phyloP scores from a whole-genome alignment of 2,888 invertebrate genomes.

The Ommatoiulus sabulosus region DNA sequence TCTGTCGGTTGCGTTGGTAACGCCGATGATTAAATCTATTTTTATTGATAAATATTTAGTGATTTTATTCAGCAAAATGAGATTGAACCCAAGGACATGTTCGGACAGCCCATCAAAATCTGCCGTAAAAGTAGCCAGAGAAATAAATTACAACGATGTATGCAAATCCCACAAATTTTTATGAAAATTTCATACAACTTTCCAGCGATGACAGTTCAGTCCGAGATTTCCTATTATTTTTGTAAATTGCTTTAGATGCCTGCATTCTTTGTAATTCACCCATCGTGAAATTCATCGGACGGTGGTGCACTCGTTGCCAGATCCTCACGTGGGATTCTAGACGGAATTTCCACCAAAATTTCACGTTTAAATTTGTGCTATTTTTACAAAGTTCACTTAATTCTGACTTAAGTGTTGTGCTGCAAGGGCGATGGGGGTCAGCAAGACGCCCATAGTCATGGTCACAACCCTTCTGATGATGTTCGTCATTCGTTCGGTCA shows the following conservation, averaged over 20 bases:
- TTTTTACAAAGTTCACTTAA: neutral
- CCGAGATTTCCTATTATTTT: too few relatives aligned
- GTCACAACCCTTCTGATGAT: conserved; percentile 17
- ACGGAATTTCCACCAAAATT: too few relatives aligned
- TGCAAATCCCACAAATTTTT: too few relatives aligned
- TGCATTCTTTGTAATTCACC: too few relatives aligned
- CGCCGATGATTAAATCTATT: neutral
- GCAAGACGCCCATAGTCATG: neutral
- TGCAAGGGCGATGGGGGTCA: neutral
- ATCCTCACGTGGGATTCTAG: too few relatives aligned
- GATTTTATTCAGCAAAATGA: neutral
- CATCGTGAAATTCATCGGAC: too few relatives aligned
- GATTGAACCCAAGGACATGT: neutral
- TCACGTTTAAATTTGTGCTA: neutral
- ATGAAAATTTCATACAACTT: too few relatives aligned
- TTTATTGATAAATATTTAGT: conserved; percentile 5
- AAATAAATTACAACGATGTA: neutral
- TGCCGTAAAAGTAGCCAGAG: too few relatives aligned
- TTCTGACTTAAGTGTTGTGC: neutral
- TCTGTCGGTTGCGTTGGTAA: neutral
- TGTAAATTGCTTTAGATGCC: too few relatives aligned
- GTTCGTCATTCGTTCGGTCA: neutral
- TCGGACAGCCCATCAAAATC: too few relatives aligned
- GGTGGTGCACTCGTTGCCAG: too few relatives aligned
- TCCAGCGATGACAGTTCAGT: too few relatives aligned